phyloP scores from a whole-genome alignment of 2,888 invertebrate genomes.

The Papilio elwesi region DNA sequence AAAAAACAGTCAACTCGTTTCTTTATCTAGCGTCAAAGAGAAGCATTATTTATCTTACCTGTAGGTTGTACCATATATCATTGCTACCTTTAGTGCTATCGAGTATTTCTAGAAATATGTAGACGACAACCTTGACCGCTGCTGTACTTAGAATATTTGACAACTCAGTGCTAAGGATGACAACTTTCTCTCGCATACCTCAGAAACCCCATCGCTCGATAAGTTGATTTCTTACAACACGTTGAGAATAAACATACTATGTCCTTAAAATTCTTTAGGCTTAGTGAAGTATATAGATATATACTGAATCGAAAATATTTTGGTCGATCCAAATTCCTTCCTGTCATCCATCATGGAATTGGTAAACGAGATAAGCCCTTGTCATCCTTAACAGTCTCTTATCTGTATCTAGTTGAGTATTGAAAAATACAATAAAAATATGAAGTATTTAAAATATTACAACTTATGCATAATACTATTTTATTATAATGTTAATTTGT shows the following conservation, averaged over 20 bases:
- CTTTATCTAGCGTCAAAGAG: neutral
- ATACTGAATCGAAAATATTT: neutral
- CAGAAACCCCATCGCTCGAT: no score
- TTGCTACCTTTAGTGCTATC: neutral
- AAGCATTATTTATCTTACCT: no score
- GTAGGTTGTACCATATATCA: neutral
- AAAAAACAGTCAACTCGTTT: constrained; percentile 8
- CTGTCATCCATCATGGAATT: constrained; percentile 3
- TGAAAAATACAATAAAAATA: neutral
- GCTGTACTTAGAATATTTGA: neutral
- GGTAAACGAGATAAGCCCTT: constrained; percentile 16
- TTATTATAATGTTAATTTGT: neutral
- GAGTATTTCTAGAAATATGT: neutral
- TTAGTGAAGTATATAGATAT: neutral
- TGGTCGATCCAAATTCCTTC: neutral
- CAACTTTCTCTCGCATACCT: neutral
- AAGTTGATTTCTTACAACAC: no score
- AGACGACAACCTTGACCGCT: neutral
- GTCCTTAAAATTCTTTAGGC: neutral
- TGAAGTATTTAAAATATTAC: no score
- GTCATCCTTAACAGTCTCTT: constrained; percentile 1
- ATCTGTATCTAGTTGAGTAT: neutral
- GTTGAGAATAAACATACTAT: no score
- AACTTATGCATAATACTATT: no score
- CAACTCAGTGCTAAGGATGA: neutral